A percentile compares a stretch with the other conserved stretches of the same genome.
These are phyloP conservation scores for Beroe forskalii DNA, from an alignment of 37 sponge, comb jelly and placozoan species.

Conservation along the genomic window DNA sequence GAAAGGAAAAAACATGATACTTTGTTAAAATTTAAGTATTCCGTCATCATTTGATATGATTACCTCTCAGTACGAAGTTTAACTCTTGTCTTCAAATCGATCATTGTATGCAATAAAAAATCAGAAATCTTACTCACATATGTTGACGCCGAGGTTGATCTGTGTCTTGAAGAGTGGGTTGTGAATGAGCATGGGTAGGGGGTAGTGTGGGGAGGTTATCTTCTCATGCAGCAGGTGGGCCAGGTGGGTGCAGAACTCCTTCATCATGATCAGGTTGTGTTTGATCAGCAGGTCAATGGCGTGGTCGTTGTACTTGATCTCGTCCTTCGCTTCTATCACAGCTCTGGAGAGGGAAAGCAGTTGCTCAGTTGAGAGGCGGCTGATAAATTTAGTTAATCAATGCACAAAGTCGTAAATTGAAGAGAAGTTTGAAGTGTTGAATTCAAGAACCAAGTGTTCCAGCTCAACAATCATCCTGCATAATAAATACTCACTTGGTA, in stretches of 20 bases:
- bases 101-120: too few species aligned
- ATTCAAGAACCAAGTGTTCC: too few species aligned
- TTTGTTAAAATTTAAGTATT: too few species aligned
- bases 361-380: too few species aligned
- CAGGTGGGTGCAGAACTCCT: conserved; percentile 81
- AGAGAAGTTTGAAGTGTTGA: too few species aligned
- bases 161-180: conserved; percentile 54
- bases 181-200: conserved; percentile 20
- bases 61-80: too few species aligned
- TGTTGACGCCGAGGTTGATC: conserved; percentile 49
- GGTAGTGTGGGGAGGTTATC: background rate
- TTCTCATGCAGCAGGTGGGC: conserved; percentile 76
- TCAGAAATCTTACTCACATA: conserved; percentile 44
- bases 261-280: conserved; percentile 87
- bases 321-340: conserved; percentile 82
- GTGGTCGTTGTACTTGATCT: conserved; percentile 91
- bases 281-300: conserved; percentile 92
- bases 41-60: too few species aligned
- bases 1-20: too few species aligned
- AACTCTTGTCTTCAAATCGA: too few species aligned
- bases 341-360: conserved; percentile 69
- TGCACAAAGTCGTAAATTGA: too few species aligned
- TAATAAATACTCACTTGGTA: conserved; percentile 64
- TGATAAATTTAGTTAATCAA: too few species aligned
- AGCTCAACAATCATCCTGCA: too few species aligned